A percentile compares a stretch with the other conserved stretches of the same genome.
Evolutionary conservation across 1,140 invertebrate genomes (phyloP).

Genomic region (Leptopilina clavipes): DNA sequence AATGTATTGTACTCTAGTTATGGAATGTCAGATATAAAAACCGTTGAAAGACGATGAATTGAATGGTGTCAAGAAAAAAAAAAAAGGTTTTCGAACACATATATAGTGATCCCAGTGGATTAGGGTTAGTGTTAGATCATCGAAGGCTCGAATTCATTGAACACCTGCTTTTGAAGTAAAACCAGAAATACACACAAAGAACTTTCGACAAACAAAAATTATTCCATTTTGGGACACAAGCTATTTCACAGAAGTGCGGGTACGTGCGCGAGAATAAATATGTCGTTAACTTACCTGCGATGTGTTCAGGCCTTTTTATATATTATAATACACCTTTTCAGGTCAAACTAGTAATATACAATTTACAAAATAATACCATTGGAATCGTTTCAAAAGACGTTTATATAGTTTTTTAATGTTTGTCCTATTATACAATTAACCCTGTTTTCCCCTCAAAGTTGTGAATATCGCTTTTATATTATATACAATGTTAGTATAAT

Average conservation of each 20-base stretch:
- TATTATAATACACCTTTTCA: background rate
- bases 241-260: background rate
- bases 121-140: background rate
- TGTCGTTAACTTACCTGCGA: conserved; percentile 1
- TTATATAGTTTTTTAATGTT: conserved; percentile 6
- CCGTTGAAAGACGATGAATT: too few species aligned
- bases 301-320: background rate
- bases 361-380: background rate
- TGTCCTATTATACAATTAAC: background rate
- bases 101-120: background rate
- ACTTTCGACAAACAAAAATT: background rate
- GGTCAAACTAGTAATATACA: background rate
- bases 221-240: background rate
- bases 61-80: background rate
- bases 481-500: background rate
- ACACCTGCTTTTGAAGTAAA: background rate
- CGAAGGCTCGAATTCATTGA: conserved; percentile 2
- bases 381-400: background rate
- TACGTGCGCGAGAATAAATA: conserved; percentile 8
- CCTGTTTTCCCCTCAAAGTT: background rate
- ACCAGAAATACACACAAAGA: background rate
- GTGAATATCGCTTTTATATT: background rate
- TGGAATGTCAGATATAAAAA: too few species aligned
- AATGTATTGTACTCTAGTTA: too few species aligned
- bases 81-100: background rate